phyloP scores from a whole-genome alignment of 1,140 invertebrate genomes.

The Heliconius eleuchia region DNA sequence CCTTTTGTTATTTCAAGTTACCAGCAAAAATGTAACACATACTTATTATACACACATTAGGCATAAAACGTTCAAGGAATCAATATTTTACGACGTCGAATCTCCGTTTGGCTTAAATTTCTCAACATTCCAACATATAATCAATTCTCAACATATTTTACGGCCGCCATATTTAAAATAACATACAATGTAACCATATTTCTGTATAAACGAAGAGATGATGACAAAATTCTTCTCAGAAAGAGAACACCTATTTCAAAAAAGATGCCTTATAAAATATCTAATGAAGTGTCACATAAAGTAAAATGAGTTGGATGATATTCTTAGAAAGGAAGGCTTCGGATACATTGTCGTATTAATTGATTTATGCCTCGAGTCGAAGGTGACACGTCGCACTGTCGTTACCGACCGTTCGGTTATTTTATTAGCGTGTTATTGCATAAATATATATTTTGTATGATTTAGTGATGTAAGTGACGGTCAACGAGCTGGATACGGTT shows the following conservation, averaged over 20 bases:
- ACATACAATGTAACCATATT: conserved; percentile 51
- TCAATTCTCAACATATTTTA: conserved; percentile 39
- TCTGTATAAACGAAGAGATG: conserved; percentile 46
- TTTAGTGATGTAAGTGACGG: not conserved
- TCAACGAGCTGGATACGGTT: not conserved
- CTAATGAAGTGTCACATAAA: conserved; percentile 70
- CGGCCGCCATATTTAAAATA: conserved; percentile 37
- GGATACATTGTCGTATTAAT: conserved; percentile 48
- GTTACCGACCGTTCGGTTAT: not conserved
- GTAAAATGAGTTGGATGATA: conserved; percentile 45
- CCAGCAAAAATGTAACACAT: conserved; percentile 4
- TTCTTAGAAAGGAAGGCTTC: conserved; percentile 47
- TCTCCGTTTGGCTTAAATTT: conserved; percentile 32
- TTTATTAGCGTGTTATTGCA: conserved; percentile 12
- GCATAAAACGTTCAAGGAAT: conserved; percentile 1
- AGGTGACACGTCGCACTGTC: conserved; percentile 41
- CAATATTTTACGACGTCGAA: conserved; percentile 26
- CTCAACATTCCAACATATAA: conserved; percentile 23
- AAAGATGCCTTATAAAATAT: conserved; percentile 51
- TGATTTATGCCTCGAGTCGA: conserved; percentile 40
- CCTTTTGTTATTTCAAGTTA: not conserved
- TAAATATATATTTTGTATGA: conserved; percentile 15
- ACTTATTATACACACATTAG: not conserved
- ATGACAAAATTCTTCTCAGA: conserved; percentile 64
- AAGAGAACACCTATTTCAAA: conserved; percentile 50